These are phyloP conservation scores for Tribolium freemani DNA, from an alignment of 2,888 invertebrate genomes.

Conservation along the genomic window DNA sequence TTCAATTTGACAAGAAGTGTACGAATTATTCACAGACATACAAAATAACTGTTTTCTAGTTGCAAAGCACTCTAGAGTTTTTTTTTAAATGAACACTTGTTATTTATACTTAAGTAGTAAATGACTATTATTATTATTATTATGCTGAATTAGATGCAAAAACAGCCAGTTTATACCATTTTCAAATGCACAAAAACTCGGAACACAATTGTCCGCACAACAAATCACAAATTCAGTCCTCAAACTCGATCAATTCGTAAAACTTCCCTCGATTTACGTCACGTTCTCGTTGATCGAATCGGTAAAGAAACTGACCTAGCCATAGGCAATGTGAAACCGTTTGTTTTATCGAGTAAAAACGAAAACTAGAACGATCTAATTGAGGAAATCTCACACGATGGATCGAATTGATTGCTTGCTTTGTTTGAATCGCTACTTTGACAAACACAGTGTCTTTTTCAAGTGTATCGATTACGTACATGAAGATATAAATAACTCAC, in stretches of 20 bases:
- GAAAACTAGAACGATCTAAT: constrained; percentile 2
- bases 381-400: constrained; percentile 18
- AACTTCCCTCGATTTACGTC: background rate
- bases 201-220: no score
- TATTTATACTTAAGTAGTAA: no score
- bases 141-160: no score
- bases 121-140: no score
- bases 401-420: background rate
- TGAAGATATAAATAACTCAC: constrained; percentile 13
- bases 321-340: background rate
- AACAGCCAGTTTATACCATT: no score
- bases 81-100: no score
- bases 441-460: constrained; percentile 6
- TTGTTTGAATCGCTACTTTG: background rate
- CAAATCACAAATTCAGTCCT: background rate
- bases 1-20: no score
- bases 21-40: no score
- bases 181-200: no score
- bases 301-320: constrained; percentile 27
- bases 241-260: background rate
- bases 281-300: constrained; percentile 1
- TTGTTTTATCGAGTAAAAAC: constrained; percentile 2
- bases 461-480: constrained; percentile 2
- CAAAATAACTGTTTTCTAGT: no score
- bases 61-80: no score